Evolutionary conservation across 2,888 invertebrate genomes (phyloP).

Genomic region (Leuctra nigra): DNA sequence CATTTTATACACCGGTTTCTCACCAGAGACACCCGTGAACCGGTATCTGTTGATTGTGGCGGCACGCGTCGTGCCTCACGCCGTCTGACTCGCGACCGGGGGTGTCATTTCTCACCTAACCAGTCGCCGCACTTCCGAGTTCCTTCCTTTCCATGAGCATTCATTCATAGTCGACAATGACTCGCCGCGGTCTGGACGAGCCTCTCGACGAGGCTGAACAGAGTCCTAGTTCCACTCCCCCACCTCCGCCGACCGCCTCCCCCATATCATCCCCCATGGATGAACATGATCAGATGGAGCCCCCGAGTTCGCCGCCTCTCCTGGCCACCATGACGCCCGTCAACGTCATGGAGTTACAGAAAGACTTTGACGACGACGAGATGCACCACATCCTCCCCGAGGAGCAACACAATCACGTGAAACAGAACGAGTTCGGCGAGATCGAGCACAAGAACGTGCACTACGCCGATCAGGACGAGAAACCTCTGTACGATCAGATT

Average conservation of each 20-base stretch:
- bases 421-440: slow-evolving; percentile 10
- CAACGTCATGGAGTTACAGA: slow-evolving; percentile 67
- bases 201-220: slow-evolving; percentile 17
- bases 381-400: slow-evolving; percentile 30
- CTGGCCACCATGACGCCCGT: slow-evolving; percentile 85
- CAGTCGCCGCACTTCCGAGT: background rate
- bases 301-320: slow-evolving; percentile 64
- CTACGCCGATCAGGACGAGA: background rate
- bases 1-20: slow-evolving; percentile 20
- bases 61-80: slow-evolving; percentile 16
- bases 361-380: slow-evolving; percentile 55
- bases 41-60: slow-evolving; percentile 11
- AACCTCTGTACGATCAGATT: slow-evolving; percentile 9
- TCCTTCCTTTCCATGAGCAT: background rate
- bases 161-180: slow-evolving; percentile 16
- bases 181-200: slow-evolving; percentile 19
- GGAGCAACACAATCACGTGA: background rate
- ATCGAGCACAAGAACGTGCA: slow-evolving; percentile 6
- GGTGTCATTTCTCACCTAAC: slow-evolving; percentile 7
- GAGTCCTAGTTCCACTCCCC: slow-evolving; percentile 24
- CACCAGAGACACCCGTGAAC: slow-evolving; percentile 7
- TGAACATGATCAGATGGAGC: slow-evolving; percentile 40
- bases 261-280: slow-evolving; percentile 45
- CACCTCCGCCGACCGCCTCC: slow-evolving; percentile 39
- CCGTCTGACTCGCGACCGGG: slow-evolving; percentile 9